A percentile compares a stretch with the other conserved stretches of the same genome.
Conservation (phyloP, 1,140 invertebrate genomes). For the Aphaenogaster floridana region DNA sequence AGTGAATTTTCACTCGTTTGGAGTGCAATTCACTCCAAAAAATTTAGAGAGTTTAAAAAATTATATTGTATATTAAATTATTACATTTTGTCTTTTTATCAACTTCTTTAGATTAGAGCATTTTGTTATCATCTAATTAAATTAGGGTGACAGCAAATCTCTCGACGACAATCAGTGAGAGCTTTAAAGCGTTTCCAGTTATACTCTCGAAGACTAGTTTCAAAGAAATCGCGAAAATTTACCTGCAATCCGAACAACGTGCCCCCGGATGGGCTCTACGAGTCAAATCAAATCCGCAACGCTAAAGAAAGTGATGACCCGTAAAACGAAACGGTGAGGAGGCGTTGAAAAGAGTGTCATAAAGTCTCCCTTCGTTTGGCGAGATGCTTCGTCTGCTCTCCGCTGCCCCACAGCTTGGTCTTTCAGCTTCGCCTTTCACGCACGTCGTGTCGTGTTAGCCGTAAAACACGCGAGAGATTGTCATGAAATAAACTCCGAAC, state of each 20-base stretch:
- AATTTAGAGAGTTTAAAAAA: background rate
- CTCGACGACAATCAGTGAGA: background rate
- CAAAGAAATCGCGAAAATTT: slow-evolving; percentile 61
- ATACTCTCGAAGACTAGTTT: background rate
- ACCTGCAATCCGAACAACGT: slow-evolving; percentile 49
- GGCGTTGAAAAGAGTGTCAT: slow-evolving; percentile 72
- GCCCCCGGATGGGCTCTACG: slow-evolving; percentile 67
- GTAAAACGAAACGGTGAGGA: slow-evolving; percentile 76
- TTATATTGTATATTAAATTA: background rate
- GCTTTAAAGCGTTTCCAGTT: background rate
- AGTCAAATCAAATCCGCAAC: slow-evolving; percentile 77
- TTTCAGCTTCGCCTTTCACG: slow-evolving; percentile 39
- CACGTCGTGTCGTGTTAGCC: slow-evolving; percentile 55
- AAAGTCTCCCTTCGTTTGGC: slow-evolving; percentile 67
- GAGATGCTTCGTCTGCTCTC: slow-evolving; percentile 31
- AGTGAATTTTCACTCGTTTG: no score
- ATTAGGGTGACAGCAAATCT: background rate
- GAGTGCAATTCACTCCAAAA: no score
- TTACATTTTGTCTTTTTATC: background rate
- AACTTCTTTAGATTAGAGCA: background rate
- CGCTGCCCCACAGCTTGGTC: background rate
- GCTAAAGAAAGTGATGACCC: slow-evolving; percentile 75
- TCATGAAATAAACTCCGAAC: slow-evolving; percentile 67
- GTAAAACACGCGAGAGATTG: slow-evolving; percentile 68
- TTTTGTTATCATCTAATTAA: background rate